Conservation (phyloP, 64 coral and sea anemone genomes). For the Astreopora myriophthalma region DNA sequence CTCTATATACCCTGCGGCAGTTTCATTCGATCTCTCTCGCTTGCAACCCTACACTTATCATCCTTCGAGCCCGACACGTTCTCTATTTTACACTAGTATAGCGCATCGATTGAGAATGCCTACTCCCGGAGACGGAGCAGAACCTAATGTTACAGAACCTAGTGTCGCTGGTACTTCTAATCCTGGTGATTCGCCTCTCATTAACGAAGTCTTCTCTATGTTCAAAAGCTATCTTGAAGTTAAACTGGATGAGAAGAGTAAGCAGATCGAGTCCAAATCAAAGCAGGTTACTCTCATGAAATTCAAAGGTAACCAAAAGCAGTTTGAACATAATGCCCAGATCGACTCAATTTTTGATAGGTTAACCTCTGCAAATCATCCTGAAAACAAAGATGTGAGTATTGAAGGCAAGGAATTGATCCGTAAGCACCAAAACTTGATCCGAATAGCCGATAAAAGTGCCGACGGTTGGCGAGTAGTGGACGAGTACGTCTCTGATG, state of each 20-base stretch:
- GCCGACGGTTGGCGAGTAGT: constrained; percentile 61
- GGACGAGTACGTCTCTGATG: constrained; percentile 50
- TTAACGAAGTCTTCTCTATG: background rate
- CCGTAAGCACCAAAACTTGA: constrained; percentile 43
- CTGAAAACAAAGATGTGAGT: background rate
- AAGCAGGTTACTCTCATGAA: constrained; percentile 6
- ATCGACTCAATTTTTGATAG: background rate
- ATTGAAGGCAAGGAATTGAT: constrained; percentile 44
- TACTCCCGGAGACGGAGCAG: no score
- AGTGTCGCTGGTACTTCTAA: background rate
- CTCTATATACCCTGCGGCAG: background rate
- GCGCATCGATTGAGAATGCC: background rate
- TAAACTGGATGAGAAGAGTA: constrained; percentile 31
- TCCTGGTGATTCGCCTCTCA: background rate
- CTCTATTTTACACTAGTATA: background rate
- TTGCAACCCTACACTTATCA: background rate
- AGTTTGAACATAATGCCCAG: constrained; percentile 8
- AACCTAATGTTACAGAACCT: no score
- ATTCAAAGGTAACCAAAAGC: constrained; percentile 41
- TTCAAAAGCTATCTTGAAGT: constrained; percentile 10
- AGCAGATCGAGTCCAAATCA: constrained; percentile 32
- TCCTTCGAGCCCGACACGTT: background rate
- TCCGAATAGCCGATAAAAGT: constrained; percentile 46
- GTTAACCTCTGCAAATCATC: background rate
- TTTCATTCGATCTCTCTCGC: background rate